Percentiles rank a stretch among this genome's conserved stretches.
phyloP scores from a whole-genome alignment of 2,888 invertebrate species.

The Anagyrus pseudococci region DNA sequence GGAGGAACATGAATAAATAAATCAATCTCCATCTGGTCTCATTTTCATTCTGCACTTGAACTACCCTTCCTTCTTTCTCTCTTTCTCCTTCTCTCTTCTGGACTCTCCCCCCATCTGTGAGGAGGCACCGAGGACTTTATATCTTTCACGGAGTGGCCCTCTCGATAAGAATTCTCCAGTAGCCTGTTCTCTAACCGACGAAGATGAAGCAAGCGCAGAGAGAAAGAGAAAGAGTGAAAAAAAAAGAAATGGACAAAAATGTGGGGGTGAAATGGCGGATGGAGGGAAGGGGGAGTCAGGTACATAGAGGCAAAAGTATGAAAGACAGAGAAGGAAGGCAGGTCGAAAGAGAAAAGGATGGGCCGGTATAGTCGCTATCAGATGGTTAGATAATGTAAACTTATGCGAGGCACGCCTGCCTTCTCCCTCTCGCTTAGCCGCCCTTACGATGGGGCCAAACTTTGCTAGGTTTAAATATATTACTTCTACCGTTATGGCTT shows the following conservation, averaged over 20 bases:
- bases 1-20: conserved; percentile 19
- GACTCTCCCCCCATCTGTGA: conserved; percentile 15
- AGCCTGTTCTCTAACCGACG: background rate
- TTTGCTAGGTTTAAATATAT: conserved; percentile 60
- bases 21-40: conserved; percentile 13
- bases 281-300: conserved; percentile 21
- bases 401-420: conserved; percentile 60
- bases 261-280: too few relatives aligned
- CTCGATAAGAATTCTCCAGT: conserved; percentile 18
- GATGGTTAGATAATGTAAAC: conserved; percentile 62
- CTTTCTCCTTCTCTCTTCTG: background rate
- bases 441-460: conserved; percentile 53
- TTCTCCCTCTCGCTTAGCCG: conserved; percentile 43
- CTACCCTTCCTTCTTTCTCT: conserved; percentile 4
- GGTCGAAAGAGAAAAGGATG: conserved; percentile 14
- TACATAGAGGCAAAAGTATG: too few relatives aligned
- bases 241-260: too few relatives aligned
- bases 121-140: background rate
- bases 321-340: conserved; percentile 27
- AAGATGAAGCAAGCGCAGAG: conserved; percentile 21
- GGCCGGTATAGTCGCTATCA: conserved; percentile 51
- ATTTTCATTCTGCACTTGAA: conserved; percentile 5
- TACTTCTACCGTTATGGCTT: conserved; percentile 57
- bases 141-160: background rate
- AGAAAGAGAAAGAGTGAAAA: conserved; percentile 25